Conservation (phyloP, 2,113 vertebrate genomes). For the Peromyscus maniculatus region DNA sequence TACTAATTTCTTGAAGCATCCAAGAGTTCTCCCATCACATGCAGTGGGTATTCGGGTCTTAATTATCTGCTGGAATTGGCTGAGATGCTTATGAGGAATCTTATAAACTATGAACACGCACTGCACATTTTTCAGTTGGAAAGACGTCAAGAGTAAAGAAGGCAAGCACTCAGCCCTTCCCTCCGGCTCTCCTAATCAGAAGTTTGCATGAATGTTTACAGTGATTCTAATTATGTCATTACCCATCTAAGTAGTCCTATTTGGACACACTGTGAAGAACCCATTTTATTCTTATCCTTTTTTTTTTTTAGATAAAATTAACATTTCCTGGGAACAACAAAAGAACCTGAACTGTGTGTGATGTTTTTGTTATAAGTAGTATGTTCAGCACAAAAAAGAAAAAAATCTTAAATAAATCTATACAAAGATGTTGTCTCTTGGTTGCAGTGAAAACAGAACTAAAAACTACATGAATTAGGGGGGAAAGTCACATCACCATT, state of each 20-base stretch:
- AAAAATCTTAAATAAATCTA: not conserved
- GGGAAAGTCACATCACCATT: conserved; percentile 62
- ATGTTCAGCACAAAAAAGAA: not conserved
- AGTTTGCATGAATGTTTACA: not conserved
- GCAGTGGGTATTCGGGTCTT: not conserved
- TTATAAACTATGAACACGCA: not conserved
- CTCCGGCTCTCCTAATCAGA: not conserved
- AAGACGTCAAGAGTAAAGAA: not conserved
- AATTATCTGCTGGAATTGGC: not conserved
- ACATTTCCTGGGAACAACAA: not conserved
- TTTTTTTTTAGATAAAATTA: not conserved
- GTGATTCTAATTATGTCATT: conserved; percentile 6
- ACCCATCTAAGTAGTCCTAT: not conserved
- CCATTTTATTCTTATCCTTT: not conserved
- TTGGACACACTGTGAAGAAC: not conserved
- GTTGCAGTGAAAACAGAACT: not conserved
- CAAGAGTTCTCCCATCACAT: not conserved
- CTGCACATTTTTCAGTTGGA: not conserved
- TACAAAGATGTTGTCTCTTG: not conserved
- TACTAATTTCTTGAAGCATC: not conserved
- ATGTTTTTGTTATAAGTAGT: not conserved
- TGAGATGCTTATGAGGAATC: not conserved
- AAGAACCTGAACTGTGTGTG: not conserved
- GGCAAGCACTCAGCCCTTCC: not conserved
- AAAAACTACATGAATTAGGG: not conserved